A percentile compares a stretch with the other conserved stretches of the same genome.
These are phyloP conservation scores for Drosophila pseudoobscura DNA, from an alignment of 1,140 invertebrate genomes.

Conservation along the genomic window DNA sequence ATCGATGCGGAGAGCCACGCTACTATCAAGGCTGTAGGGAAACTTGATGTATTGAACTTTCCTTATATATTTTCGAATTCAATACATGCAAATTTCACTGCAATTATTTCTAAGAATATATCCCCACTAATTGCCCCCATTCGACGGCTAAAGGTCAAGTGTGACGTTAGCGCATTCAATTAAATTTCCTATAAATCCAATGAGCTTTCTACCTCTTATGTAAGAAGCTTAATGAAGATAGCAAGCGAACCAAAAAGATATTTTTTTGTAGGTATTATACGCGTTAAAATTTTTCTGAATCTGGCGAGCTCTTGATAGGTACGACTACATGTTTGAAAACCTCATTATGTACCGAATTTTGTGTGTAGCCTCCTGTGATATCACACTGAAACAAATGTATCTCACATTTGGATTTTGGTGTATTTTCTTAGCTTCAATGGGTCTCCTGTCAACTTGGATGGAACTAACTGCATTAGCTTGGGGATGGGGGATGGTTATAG, in stretches of 20 bases:
- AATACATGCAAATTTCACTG: constrained; percentile 45
- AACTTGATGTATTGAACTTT: neutral
- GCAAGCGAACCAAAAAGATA: neutral
- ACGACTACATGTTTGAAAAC: too few relatives aligned
- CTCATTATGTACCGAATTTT: too few relatives aligned
- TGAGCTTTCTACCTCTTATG: neutral
- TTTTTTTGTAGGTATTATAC: neutral
- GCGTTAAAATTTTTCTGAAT: too few relatives aligned
- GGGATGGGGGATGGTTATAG: too few relatives aligned
- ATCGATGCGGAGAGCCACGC: constrained; percentile 6
- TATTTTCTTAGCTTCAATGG: too few relatives aligned
- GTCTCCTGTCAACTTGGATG: too few relatives aligned
- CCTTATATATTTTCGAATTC: constrained; percentile 15
- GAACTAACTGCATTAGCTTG: too few relatives aligned
- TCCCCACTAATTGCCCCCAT: constrained; percentile 12
- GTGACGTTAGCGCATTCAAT: constrained; percentile 20
- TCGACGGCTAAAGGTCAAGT: constrained; percentile 19
- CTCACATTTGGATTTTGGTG: too few relatives aligned
- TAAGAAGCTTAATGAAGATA: neutral
- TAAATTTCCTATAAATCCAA: neutral
- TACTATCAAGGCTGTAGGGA: neutral
- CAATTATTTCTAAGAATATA: constrained; percentile 30
- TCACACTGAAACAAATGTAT: too few relatives aligned
- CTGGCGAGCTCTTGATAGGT: too few relatives aligned
- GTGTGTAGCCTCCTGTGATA: too few relatives aligned